A percentile compares a stretch with the other conserved stretches of the same genome.
Evolutionary conservation across 2,113 vertebrate species (phyloP).

Genomic region (Puma concolor): DNA sequence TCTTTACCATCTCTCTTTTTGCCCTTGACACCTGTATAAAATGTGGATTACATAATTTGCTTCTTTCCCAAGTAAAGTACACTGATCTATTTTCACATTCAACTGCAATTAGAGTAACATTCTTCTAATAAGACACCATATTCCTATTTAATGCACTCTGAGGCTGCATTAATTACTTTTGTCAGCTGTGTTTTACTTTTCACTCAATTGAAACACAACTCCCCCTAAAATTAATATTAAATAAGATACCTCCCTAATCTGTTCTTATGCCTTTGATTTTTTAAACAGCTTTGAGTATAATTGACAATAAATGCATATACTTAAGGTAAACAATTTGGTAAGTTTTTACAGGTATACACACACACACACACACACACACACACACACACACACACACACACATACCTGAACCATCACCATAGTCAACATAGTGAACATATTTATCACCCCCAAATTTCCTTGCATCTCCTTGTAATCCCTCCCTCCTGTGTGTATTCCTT

Average conservation of each 20-base stretch:
- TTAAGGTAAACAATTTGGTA: not conserved
- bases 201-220: not conserved
- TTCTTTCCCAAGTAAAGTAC: not conserved
- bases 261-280: not conserved
- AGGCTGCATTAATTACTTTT: not conserved
- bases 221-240: not conserved
- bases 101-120: not conserved
- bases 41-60: not conserved
- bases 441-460: not conserved
- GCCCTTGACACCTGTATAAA: not conserved
- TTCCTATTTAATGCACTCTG: not conserved
- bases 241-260: not conserved
- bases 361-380: no score
- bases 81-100: not conserved
- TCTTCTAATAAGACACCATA: not conserved
- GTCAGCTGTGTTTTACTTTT: not conserved
- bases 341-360: not conserved
- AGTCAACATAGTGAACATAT: not conserved
- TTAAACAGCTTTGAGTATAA: not conserved
- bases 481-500: not conserved
- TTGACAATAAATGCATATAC: not conserved
- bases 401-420: not conserved
- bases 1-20: constrained; percentile 1
- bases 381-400: no score
- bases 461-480: not conserved